These are phyloP conservation scores for Drosophila eohydei DNA, from an alignment of 2,888 invertebrate species.

Conservation along the genomic window DNA sequence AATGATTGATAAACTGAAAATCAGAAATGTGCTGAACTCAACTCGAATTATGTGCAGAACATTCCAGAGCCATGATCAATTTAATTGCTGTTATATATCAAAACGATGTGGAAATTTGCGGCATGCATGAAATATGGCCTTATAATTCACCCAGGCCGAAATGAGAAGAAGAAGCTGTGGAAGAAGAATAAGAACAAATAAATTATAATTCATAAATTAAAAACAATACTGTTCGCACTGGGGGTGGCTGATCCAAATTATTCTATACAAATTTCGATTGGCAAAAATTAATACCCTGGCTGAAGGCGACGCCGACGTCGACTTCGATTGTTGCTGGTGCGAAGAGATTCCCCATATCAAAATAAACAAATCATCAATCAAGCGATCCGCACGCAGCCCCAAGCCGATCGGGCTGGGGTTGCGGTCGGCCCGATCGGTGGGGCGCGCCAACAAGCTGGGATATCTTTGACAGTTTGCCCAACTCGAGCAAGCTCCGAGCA, in stretches of 20 bases:
- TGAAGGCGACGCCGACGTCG: neutral
- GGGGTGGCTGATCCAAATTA: slow-evolving; percentile 53
- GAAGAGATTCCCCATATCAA: slow-evolving; percentile 75
- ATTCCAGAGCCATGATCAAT: slow-evolving; percentile 49
- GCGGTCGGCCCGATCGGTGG: slow-evolving; percentile 8
- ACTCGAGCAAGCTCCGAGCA: slow-evolving; percentile 61
- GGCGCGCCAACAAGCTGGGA: slow-evolving; percentile 62
- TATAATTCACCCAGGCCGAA: slow-evolving; percentile 24
- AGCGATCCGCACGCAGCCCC: slow-evolving; percentile 65
- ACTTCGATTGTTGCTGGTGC: slow-evolving; percentile 51
- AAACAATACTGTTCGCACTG: slow-evolving; percentile 55
- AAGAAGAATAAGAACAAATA: slow-evolving; percentile 32
- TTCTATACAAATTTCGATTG: slow-evolving; percentile 49
- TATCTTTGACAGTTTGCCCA: slow-evolving; percentile 79
- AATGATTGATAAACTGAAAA: slow-evolving; percentile 67
- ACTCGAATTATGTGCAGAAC: slow-evolving; percentile 48
- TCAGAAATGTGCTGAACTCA: slow-evolving; percentile 19
- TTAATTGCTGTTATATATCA: slow-evolving; percentile 62
- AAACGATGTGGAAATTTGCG: slow-evolving; percentile 48
- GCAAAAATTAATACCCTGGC: slow-evolving; percentile 50
- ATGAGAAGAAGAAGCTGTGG: slow-evolving; percentile 2
- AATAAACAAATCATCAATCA: slow-evolving; percentile 83
- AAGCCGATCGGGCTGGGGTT: slow-evolving; percentile 33
- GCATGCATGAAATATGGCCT: slow-evolving; percentile 49
- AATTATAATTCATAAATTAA: slow-evolving; percentile 77